Evolutionary conservation across 64 coral and sea anemone species (phyloP), one percentile per base, ranked within the genome.

Genomic region (Stichodactyla mertensii): DNA sequence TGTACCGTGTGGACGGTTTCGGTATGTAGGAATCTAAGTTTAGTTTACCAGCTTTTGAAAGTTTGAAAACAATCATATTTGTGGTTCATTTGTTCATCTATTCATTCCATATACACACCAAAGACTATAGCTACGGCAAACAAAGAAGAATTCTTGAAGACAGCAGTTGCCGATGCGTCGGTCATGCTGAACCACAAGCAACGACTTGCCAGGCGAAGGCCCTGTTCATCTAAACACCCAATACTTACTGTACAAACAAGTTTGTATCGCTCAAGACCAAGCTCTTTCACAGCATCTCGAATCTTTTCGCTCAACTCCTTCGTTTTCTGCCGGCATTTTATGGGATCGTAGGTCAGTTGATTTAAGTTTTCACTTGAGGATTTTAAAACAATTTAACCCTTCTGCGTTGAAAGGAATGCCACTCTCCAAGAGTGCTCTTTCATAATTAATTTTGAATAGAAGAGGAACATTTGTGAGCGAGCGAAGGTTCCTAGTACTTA

Each of bases 81-180:
- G 36, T 45, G 36, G 36, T 45, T 45, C 36, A 45, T 45, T 45
- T 45, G 36, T 45, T 45, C 1, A 45, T 45, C 36, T 45, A 45
- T 52, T 87, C 57, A 91, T 71, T 91, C 90, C 53, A 71, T 58
- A 36, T 91, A 87, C 18, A 87, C 54, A 2, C 85, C 85, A 16
- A 69, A 91, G 19, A 91, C 90, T 2, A 83, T 91, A 4, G 90
- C 90, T 14, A 91, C 90, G 11, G 90, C 90, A 81, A 91, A 91
- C 18, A 91, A 52, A 16, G 90, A 87, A 26, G 84, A 16, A 82
- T 91, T 91, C 62, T 78, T 79, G 28, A 83, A 79, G 7, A 24
- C 55, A 22, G 90, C 90, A 5, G 90, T 87, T 5, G 64, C 90
- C 5, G 86, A 86, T 13, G 77, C 86, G 66, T 92, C 90, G 6